Evolutionary conservation across 1,140 invertebrate genomes (phyloP).

Genomic region (Uloborus diversus): DNA sequence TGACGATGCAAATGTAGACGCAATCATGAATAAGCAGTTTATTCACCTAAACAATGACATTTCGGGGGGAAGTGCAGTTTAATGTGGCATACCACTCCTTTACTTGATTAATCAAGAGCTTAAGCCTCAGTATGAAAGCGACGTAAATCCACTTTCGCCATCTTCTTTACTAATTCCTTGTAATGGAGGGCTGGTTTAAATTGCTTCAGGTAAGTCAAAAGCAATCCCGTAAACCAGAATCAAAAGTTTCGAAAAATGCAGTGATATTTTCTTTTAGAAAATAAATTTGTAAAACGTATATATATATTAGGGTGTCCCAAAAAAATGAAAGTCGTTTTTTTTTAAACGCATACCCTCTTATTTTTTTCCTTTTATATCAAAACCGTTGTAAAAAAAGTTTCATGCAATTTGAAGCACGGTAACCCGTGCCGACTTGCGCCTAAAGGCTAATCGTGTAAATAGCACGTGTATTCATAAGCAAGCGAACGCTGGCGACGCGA

Average conservation of each 20-base stretch:
- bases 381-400: too few relatives aligned
- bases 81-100: constrained; percentile 5
- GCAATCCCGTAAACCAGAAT: constrained; percentile 1
- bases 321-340: too few relatives aligned
- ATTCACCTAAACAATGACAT: neutral
- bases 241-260: neutral
- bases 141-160: neutral
- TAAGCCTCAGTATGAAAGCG: constrained; percentile 37
- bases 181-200: constrained; percentile 12
- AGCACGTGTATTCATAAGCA: too few relatives aligned
- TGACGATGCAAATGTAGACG: neutral
- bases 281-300: too few relatives aligned
- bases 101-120: constrained; percentile 50
- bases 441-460: too few relatives aligned
- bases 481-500: too few relatives aligned
- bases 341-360: too few relatives aligned
- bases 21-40: constrained; percentile 19
- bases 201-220: constrained; percentile 3
- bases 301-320: too few relatives aligned
- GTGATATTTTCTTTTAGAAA: too few relatives aligned
- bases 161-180: constrained; percentile 33
- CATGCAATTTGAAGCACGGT: too few relatives aligned
- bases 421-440: too few relatives aligned
- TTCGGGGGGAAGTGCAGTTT: neutral
- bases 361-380: too few relatives aligned